A percentile compares a stretch with the other conserved stretches of the same genome.
Evolutionary conservation across 1,140 invertebrate genomes (phyloP).

Genomic region (Drosophila ironensis): DNA sequence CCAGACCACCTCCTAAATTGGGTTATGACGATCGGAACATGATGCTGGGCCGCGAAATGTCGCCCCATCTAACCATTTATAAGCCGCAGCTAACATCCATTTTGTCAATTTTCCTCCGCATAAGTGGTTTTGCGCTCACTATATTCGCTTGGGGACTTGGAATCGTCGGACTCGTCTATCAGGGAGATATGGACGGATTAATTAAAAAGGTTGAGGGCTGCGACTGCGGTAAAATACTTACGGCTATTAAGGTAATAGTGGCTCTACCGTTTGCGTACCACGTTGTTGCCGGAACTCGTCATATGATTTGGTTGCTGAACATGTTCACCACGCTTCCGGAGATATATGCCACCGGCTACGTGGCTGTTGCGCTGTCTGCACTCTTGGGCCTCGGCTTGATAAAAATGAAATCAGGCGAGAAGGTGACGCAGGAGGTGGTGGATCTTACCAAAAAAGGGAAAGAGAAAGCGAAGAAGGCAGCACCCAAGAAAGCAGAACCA

Average conservation of each 20-base stretch:
- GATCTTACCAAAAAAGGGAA: conserved; percentile 10
- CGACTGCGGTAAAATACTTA: conserved; percentile 82
- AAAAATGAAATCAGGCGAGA: neutral
- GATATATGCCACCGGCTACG: conserved; percentile 87
- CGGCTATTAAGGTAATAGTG: conserved; percentile 83
- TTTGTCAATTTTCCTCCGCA: conserved; percentile 91
- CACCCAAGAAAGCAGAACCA: neutral
- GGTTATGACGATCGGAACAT: conserved; percentile 86
- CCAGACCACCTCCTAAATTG: conserved; percentile 34
- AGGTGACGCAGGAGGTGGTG: conserved; percentile 7
- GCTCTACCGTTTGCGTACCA: conserved; percentile 87
- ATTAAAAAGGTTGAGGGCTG: conserved; percentile 83
- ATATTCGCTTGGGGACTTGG: conserved; percentile 83
- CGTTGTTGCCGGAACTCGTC: conserved; percentile 86
- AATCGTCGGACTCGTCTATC: conserved; percentile 82
- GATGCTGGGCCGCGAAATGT: conserved; percentile 87
- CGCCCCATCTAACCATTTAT: conserved; percentile 93
- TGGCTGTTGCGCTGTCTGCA: conserved; percentile 67
- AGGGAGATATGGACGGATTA: conserved; percentile 83
- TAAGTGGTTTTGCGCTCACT: conserved; percentile 86
- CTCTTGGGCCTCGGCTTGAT: neutral
- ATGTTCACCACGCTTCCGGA: conserved; percentile 86
- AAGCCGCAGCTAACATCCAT: conserved; percentile 88
- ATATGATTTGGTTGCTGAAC: conserved; percentile 87
- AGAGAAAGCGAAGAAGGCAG: neutral